These are phyloP conservation scores for Hyppa rectilinea DNA, from an alignment of 2,888 invertebrate species.

Conservation along the genomic window DNA sequence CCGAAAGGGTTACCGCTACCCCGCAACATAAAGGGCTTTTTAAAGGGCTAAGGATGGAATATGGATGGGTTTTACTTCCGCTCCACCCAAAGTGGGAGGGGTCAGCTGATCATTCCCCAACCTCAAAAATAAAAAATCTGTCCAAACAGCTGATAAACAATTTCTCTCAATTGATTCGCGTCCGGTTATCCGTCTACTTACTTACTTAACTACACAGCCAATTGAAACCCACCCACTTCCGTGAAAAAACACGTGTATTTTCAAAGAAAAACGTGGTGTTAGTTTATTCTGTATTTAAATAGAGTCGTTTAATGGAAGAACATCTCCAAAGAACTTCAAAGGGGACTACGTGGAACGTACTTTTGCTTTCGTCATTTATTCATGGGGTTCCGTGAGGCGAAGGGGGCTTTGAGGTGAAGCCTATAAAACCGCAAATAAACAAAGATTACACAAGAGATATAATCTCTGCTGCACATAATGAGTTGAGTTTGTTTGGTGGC, in stretches of 20 bases:
- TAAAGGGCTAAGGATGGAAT: no score
- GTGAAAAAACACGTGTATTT: neutral
- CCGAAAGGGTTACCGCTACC: no score
- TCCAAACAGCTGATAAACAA: no score
- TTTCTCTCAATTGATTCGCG: neutral
- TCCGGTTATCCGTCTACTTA: neutral
- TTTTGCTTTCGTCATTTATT: conserved; percentile 74
- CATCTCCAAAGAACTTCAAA: conserved; percentile 67
- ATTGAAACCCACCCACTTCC: neutral
- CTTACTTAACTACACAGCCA: neutral
- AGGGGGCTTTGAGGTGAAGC: conserved; percentile 44
- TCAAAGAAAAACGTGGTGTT: conserved; percentile 41
- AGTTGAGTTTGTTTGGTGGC: conserved; percentile 22
- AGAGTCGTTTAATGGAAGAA: conserved; percentile 61
- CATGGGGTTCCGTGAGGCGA: conserved; percentile 60
- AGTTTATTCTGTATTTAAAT: conserved; percentile 67
- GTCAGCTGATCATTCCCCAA: no score
- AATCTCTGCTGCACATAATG: conserved; percentile 38
- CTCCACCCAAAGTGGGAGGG: no score
- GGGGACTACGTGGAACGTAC: conserved; percentile 61
- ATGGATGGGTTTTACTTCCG: no score
- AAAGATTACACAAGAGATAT: conserved; percentile 49
- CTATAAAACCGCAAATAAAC: conserved; percentile 64
- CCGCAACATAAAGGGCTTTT: no score
- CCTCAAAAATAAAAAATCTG: no score